Conservation (phyloP, 2,113 vertebrate species). For the Atractosteus spatula region DNA sequence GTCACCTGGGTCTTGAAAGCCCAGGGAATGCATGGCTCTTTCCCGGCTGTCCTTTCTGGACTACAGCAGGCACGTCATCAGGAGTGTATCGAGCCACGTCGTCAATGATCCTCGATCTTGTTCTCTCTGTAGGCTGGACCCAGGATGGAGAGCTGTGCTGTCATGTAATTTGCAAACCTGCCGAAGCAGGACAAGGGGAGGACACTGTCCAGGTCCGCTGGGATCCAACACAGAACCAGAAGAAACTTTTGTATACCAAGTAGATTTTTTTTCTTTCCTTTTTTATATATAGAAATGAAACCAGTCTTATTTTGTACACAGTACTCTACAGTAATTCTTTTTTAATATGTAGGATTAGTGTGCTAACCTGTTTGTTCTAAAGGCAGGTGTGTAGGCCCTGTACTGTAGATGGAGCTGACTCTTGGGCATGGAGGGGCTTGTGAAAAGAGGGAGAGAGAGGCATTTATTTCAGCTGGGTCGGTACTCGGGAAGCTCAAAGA, state of each 20-base stretch:
- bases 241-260: conserved; percentile 22
- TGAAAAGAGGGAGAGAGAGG: too few relatives aligned
- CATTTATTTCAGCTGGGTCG: too few relatives aligned
- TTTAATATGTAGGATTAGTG: background rate
- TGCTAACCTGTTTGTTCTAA: background rate
- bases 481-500: too few relatives aligned
- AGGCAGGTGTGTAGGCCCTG: too few relatives aligned
- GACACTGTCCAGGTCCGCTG: conserved; percentile 12
- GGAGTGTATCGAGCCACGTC: too few relatives aligned
- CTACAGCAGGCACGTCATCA: too few relatives aligned
- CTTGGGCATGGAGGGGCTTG: too few relatives aligned
- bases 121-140: conserved; percentile 43
- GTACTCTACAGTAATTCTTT: conserved; percentile 41
- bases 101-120: too few relatives aligned
- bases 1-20: too few relatives aligned
- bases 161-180: conserved; percentile 57
- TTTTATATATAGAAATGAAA: conserved; percentile 31
- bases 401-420: too few relatives aligned
- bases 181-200: conserved; percentile 12
- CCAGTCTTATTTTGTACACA: conserved; percentile 46
- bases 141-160: conserved; percentile 59
- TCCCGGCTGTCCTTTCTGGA: too few relatives aligned
- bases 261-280: conserved; percentile 36
- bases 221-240: conserved; percentile 19
- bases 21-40: too few relatives aligned